Evolutionary conservation across 2,113 vertebrate species (phyloP).

Genomic region (Mesembrinibis cayennensis): DNA sequence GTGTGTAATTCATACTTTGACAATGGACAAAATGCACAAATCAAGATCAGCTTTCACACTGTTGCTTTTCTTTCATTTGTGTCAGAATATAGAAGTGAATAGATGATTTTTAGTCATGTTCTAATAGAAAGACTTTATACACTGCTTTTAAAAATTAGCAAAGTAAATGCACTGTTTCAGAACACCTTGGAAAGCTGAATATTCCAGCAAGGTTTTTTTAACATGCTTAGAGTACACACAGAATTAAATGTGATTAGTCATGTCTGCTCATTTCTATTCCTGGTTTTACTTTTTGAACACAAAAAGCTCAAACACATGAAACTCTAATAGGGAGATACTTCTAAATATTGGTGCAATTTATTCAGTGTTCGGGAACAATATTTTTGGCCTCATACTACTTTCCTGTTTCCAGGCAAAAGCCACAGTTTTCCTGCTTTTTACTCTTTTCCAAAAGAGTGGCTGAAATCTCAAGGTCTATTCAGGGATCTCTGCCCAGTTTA

Average conservation of each 20-base stretch:
- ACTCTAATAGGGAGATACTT: constrained; percentile 33
- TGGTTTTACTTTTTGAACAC: constrained; percentile 24
- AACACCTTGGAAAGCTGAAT: constrained; percentile 25
- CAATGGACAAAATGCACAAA: neutral
- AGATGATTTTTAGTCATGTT: neutral
- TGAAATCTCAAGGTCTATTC: constrained; percentile 35
- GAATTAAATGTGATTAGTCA: constrained; percentile 40
- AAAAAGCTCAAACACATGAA: constrained; percentile 10
- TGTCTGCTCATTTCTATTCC: constrained; percentile 34
- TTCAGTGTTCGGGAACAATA: constrained; percentile 31
- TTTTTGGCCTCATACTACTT: constrained; percentile 11
- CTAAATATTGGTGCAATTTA: constrained; percentile 21
- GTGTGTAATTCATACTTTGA: neutral
- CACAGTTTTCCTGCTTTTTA: constrained; percentile 38
- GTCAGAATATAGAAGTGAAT: neutral
- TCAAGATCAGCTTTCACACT: neutral
- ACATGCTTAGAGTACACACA: constrained; percentile 12
- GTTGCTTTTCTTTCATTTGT: neutral
- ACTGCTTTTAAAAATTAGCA: neutral
- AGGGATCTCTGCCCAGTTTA: constrained; percentile 1
- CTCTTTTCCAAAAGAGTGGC: constrained; percentile 8
- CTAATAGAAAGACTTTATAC: neutral
- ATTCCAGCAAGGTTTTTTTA: constrained; percentile 32
- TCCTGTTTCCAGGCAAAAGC: constrained; percentile 50
- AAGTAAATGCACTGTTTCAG: constrained; percentile 12